Percentiles rank a stretch among this genome's conserved stretches.
Conservation (phyloP, 2,797 vertebrate species). For the Trachops cirrhosus region DNA sequence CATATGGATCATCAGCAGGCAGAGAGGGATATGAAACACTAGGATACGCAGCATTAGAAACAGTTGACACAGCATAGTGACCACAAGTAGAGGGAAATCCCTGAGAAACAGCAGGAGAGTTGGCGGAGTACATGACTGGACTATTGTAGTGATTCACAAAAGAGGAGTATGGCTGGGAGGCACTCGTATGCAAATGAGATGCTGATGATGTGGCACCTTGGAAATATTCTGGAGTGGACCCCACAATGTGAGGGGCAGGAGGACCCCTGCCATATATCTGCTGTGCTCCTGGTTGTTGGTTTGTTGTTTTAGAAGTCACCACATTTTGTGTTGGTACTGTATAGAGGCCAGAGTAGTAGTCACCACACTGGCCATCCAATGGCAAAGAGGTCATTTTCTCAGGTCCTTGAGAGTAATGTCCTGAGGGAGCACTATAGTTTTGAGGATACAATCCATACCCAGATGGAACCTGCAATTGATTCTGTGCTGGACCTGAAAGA, state of each 20-base stretch:
- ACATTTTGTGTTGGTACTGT: slow-evolving; percentile 83
- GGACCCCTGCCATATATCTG: slow-evolving; percentile 80
- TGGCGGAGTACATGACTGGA: slow-evolving; percentile 80
- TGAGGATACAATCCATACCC: slow-evolving; percentile 86
- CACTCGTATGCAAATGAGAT: slow-evolving; percentile 81
- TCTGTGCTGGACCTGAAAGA: slow-evolving; percentile 89
- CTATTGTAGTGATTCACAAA: slow-evolving; percentile 80
- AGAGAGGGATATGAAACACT: slow-evolving; percentile 87
- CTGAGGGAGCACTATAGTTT: slow-evolving; percentile 84
- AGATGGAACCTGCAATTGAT: slow-evolving; percentile 84
- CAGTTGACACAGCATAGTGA: slow-evolving; percentile 77
- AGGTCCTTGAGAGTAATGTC: slow-evolving; percentile 85
- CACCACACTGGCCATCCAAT: slow-evolving; percentile 84
- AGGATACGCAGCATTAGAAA: slow-evolving; percentile 84
- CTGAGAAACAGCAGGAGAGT: slow-evolving; percentile 86
- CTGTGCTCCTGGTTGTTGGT: slow-evolving; percentile 78
- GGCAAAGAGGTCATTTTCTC: slow-evolving; percentile 86
- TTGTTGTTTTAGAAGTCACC: slow-evolving; percentile 73
- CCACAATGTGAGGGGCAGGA: slow-evolving; percentile 62
- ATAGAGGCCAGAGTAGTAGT: slow-evolving; percentile 89
- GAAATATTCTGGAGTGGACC: slow-evolving; percentile 69
- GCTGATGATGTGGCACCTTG: slow-evolving; percentile 78
- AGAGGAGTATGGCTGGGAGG: slow-evolving; percentile 84
- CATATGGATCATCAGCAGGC: slow-evolving; percentile 86
- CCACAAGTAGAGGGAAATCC: slow-evolving; percentile 86